Base-by-base conservation (phyloP, 2,888 invertebrate genomes). In the Hipparchia semele region DNA sequence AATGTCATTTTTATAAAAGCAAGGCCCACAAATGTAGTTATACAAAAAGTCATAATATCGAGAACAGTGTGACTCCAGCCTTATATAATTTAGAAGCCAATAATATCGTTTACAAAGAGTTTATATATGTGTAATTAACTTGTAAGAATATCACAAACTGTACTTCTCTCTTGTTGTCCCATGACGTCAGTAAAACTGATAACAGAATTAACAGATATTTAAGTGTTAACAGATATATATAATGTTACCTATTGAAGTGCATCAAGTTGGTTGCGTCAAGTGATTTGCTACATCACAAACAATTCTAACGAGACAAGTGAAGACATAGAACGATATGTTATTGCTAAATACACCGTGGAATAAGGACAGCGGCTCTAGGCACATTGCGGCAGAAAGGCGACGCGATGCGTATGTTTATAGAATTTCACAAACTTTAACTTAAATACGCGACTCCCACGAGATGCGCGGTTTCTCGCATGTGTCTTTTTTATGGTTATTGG, bases 271-370 rank as follows among this genome's bases (percentile, higher is more conserved):
- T 68, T 61, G 69, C 33, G 45, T 64, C 60, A 54, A 67, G 71
- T 64, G 53, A 39, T 74, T 58, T 73, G 79, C 77, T 76, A 72
- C 76, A 73, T 79, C 76, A 73, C 79, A 72, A 58, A 72, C 70
- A 73, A 79, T 79, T 79, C 79, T 80, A 77, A 76, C 80, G 79
- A 85, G 84, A 86, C 83, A 82, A 84, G 87, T 86, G 87, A 84
- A 87, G 87, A 88, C 85, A 84, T 87, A 86, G 81, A 87, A 88
- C 89, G 92, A 92, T 92, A 92, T 91, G 92, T 91, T 89, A 91
- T 86, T 85, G 85, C 80, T 79, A 84, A 77, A 85, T 84, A 85
- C 80, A 82, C 82, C 84, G 81, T 85, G 82, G 83, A 85, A 85
- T 83, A 77, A 84, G 82, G 81, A 83, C 77, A 6, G 13, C 13